Evolutionary conservation across 1,140 invertebrate genomes (phyloP).

Genomic region (Drosophila teissieri): DNA sequence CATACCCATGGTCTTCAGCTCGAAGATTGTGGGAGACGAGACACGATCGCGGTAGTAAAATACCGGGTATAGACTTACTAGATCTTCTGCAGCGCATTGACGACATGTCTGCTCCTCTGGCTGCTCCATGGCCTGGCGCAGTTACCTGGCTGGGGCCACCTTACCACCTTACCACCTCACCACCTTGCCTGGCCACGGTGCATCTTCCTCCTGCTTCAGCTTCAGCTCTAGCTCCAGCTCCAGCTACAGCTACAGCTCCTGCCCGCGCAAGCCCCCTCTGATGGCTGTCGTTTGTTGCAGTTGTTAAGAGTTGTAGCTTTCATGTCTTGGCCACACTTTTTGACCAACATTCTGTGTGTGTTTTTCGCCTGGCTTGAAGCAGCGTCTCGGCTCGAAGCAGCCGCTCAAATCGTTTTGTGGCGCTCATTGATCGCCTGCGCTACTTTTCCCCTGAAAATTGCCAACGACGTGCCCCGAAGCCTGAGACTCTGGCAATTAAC

Average conservation of each 20-base stretch:
- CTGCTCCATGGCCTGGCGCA: conserved; percentile 4
- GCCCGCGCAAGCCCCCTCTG: conserved; percentile 24
- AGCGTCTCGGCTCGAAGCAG: conserved; percentile 16
- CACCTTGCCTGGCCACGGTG: conserved; percentile 14
- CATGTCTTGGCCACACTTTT: conserved; percentile 84
- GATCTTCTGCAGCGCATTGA: conserved; percentile 78
- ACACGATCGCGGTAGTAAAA: conserved; percentile 82
- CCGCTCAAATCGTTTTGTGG: conserved; percentile 63
- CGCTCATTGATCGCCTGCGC: conserved; percentile 73
- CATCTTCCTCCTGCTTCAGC: conserved; percentile 20
- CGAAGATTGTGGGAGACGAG: conserved; percentile 63
- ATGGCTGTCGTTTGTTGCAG: conserved; percentile 80
- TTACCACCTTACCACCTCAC: conserved; percentile 4
- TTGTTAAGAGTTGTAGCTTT: conserved; percentile 83
- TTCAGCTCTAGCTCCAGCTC: too few relatives aligned
- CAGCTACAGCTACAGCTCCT: too few relatives aligned
- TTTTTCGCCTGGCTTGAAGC: conserved; percentile 41
- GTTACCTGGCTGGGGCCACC: conserved; percentile 1
- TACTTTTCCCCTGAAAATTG: conserved; percentile 76
- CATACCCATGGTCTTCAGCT: conserved; percentile 5
- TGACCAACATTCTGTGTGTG: conserved; percentile 80
- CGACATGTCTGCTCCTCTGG: conserved; percentile 69
- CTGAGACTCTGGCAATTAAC: conserved; percentile 71
- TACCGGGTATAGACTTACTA: conserved; percentile 76
- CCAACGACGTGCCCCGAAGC: conserved; percentile 61